Evolutionary conservation across 2,888 invertebrate species (phyloP).

Genomic region (Andricus quercusramuli): DNA sequence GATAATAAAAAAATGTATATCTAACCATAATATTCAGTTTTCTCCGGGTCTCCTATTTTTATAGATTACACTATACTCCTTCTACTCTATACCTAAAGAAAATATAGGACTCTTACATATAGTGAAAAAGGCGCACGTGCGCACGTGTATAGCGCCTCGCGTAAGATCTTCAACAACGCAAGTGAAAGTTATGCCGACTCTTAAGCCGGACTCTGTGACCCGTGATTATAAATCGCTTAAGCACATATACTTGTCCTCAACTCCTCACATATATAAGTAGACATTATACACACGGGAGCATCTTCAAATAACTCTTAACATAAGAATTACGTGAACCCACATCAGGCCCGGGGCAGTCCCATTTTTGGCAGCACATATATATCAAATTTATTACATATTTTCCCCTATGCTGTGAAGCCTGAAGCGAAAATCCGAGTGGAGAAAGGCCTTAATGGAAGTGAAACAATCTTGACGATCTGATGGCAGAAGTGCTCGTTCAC

Average conservation of each 20-base stretch:
- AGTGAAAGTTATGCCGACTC: background rate
- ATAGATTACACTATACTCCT: background rate
- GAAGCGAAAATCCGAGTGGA: background rate
- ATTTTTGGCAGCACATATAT: background rate
- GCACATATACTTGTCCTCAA: background rate
- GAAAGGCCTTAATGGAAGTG: background rate
- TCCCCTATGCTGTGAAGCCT: background rate
- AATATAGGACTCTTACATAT: background rate
- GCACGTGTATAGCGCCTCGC: slow-evolving; percentile 2
- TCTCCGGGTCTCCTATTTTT: background rate
- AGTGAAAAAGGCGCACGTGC: slow-evolving; percentile 2
- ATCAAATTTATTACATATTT: background rate
- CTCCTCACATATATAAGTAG: background rate
- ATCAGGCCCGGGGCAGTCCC: background rate
- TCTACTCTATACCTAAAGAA: background rate
- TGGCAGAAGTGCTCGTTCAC: background rate
- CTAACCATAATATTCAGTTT: background rate
- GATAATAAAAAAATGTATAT: background rate
- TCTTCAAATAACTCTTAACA: background rate
- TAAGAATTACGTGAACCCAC: background rate
- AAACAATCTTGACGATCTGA: too few species aligned
- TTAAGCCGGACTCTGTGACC: background rate
- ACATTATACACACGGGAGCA: background rate
- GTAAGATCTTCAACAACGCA: background rate
- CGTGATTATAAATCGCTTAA: slow-evolving; percentile 2